Evolutionary conservation across 2,113 vertebrate species (phyloP).

Genomic region (Tragelaphus imberbis): DNA sequence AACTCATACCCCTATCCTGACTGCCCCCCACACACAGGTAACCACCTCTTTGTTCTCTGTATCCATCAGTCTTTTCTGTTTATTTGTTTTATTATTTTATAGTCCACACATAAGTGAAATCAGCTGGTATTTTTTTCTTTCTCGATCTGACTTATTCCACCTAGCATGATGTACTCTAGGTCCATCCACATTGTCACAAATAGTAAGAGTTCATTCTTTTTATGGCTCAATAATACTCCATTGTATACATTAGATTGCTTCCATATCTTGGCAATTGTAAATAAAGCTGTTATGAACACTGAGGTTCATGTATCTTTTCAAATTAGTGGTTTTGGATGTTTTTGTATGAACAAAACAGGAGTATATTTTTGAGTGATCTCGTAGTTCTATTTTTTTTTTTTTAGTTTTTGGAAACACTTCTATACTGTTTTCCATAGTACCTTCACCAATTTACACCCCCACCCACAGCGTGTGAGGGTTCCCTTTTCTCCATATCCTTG

Average conservation of each 20-base stretch:
- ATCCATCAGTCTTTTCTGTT: not conserved
- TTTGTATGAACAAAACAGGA: not conserved
- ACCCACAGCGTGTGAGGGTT: not conserved
- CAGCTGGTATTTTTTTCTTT: not conserved
- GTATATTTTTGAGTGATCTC: not conserved
- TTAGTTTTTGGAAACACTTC: not conserved
- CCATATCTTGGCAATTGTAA: not conserved
- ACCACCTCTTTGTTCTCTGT: not conserved
- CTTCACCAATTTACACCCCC: not conserved
- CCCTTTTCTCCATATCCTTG: not conserved
- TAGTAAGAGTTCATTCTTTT: not conserved
- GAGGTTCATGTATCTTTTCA: not conserved
- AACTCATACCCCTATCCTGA: not conserved
- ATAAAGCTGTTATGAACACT: not conserved
- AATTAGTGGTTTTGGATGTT: not conserved
- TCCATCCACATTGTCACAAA: not conserved
- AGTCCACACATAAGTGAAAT: not conserved
- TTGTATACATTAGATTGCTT: not conserved
- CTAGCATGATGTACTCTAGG: not conserved
- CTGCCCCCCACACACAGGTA: not conserved
- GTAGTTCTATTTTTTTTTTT: not conserved
- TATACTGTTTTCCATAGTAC: not conserved
- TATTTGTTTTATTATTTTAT: not conserved
- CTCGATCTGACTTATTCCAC: not conserved
- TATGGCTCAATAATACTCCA: not conserved